phyloP scores from a whole-genome alignment of 2,888 invertebrate species.

The Geophilus truncorum region DNA sequence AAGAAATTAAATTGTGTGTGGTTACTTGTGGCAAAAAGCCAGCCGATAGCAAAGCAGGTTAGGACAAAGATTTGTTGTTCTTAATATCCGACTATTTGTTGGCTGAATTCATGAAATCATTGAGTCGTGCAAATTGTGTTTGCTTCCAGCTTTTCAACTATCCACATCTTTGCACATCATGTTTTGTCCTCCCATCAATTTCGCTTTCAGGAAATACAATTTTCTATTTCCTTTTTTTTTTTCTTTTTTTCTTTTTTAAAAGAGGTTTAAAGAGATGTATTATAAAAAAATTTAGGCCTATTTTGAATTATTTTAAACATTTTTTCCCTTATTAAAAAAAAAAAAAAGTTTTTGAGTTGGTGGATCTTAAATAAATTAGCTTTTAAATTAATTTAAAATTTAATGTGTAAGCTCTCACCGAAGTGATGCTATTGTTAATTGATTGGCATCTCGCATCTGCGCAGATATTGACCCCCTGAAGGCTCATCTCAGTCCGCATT shows the following conservation, averaged over 20 bases:
- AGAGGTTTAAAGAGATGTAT: too few relatives aligned
- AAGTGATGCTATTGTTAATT: too few relatives aligned
- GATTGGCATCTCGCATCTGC: too few relatives aligned
- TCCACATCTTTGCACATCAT: not conserved
- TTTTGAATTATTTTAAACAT: too few relatives aligned
- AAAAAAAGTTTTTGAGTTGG: not conserved
- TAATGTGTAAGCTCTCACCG: too few relatives aligned
- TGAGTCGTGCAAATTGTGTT: constrained; percentile 30
- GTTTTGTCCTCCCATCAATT: not conserved
- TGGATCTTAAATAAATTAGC: too few relatives aligned
- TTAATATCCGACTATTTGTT: constrained; percentile 33
- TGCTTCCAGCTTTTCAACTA: not conserved
- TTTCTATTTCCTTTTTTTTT: not conserved
- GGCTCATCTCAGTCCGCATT: too few relatives aligned
- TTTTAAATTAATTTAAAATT: too few relatives aligned
- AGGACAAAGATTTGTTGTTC: constrained; percentile 35
- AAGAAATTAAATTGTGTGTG: constrained; percentile 33
- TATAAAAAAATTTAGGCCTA: too few relatives aligned
- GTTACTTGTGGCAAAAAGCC: constrained; percentile 34
- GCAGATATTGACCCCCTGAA: too few relatives aligned
- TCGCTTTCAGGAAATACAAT: not conserved
- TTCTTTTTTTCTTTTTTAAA: not conserved
- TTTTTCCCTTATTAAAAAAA: too few relatives aligned
- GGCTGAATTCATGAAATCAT: constrained; percentile 34
- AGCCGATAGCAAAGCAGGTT: constrained; percentile 32